phyloP scores from a whole-genome alignment of 2,888 invertebrate genomes.

The Agrilus mali region DNA sequence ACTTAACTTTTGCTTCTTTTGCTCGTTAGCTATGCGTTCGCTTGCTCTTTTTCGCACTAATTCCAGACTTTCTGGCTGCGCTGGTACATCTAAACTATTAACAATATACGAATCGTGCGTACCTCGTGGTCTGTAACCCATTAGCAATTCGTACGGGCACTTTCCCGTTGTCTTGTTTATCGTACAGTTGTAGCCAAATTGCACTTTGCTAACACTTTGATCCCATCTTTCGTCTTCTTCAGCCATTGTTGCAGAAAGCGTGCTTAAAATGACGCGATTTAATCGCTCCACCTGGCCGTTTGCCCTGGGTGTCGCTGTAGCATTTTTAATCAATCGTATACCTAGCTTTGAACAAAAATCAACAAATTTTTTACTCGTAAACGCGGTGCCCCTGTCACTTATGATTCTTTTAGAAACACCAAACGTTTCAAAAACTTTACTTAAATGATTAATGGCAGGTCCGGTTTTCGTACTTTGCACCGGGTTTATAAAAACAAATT shows the following conservation, averaged over 20 bases:
- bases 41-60: background rate
- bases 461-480: constrained; percentile 12
- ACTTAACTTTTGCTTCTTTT: constrained; percentile 1
- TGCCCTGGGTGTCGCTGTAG: constrained; percentile 17
- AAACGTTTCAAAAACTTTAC: constrained; percentile 12
- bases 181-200: constrained; percentile 10
- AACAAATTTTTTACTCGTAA: constrained; percentile 15
- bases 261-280: constrained; percentile 5
- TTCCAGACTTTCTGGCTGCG: background rate
- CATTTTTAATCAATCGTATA: constrained; percentile 16
- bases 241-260: too few species aligned
- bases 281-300: constrained; percentile 18
- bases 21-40: background rate
- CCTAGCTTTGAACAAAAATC: constrained; percentile 14
- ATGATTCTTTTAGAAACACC: constrained; percentile 16
- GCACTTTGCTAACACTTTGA: constrained; percentile 6
- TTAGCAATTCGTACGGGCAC: too few species aligned
- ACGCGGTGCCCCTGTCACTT: constrained; percentile 18
- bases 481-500: constrained; percentile 14
- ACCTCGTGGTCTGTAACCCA: constrained; percentile 1
- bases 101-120: constrained; percentile 12
- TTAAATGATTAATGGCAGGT: constrained; percentile 8
- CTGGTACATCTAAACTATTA: too few species aligned
- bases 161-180: constrained; percentile 12
- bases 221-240: too few species aligned